A percentile compares a stretch with the other conserved stretches of the same genome.
Evolutionary conservation across 2,113 vertebrate species (phyloP).

Genomic region (Scopus umbretta): DNA sequence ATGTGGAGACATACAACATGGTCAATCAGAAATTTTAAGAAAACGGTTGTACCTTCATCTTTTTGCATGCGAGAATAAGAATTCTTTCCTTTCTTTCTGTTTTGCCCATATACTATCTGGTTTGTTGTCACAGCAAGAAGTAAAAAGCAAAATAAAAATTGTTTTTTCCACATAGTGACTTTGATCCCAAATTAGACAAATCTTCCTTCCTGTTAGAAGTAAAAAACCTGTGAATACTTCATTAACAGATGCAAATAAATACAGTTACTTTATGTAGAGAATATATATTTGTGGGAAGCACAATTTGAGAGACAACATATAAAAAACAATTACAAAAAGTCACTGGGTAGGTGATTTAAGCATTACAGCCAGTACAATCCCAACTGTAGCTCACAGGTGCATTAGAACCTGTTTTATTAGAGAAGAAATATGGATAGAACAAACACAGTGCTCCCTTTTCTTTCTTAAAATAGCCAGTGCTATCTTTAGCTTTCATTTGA

Average conservation of each 20-base stretch:
- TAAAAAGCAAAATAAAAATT: slow-evolving; percentile 60
- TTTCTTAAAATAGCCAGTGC: neutral
- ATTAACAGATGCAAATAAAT: neutral
- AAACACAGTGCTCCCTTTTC: neutral
- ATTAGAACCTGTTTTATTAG: neutral
- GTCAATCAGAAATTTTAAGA: neutral
- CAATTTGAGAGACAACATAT: neutral
- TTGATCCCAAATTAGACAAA: slow-evolving; percentile 35
- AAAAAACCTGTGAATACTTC: neutral
- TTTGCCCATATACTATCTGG: slow-evolving; percentile 64
- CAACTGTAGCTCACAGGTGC: neutral
- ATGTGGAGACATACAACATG: neutral
- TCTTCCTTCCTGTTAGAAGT: slow-evolving; percentile 13
- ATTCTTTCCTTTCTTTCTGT: slow-evolving; percentile 63
- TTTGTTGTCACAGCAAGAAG: slow-evolving; percentile 62
- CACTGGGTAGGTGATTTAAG: neutral
- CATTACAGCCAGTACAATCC: neutral
- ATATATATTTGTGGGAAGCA: neutral
- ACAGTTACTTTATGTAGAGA: neutral
- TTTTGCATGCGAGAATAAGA: slow-evolving; percentile 56
- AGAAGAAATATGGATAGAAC: neutral
- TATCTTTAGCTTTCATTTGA: neutral
- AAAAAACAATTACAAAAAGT: neutral
- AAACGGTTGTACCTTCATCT: slow-evolving; percentile 67
- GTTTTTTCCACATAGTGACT: slow-evolving; percentile 71